A percentile compares a stretch with the other conserved stretches of the same genome.
phyloP scores from a whole-genome alignment of 2,113 vertebrate species.

The Hemichromis elongatus region DNA sequence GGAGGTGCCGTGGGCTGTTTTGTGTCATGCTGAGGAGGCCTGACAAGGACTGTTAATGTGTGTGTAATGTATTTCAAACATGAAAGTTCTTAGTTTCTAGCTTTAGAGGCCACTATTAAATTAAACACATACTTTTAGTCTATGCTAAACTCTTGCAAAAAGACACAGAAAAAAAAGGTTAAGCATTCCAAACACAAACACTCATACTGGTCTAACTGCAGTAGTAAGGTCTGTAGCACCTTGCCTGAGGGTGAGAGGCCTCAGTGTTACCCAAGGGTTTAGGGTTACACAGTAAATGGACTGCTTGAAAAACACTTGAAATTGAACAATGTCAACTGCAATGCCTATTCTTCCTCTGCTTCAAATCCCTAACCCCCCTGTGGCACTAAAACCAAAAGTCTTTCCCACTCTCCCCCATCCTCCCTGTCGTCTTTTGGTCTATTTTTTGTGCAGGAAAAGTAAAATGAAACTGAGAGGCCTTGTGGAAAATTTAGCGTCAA shows the following conservation, averaged over 20 bases:
- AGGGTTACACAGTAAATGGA: constrained; percentile 60
- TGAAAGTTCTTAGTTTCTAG: neutral
- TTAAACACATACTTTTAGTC: neutral
- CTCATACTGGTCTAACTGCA: neutral
- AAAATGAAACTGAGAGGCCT: neutral
- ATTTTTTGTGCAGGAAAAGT: neutral
- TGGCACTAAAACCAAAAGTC: constrained; percentile 2
- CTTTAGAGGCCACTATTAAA: neutral
- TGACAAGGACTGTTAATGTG: neutral
- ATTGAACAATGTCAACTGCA: constrained; percentile 59
- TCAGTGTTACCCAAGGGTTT: constrained; percentile 40
- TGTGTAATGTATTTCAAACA: neutral
- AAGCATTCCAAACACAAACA: neutral
- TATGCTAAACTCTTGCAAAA: neutral
- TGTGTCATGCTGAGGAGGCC: neutral
- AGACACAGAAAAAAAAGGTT: neutral
- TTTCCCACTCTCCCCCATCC: neutral
- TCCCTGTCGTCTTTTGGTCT: neutral
- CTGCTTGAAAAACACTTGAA: constrained; percentile 60
- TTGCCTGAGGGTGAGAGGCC: constrained; percentile 29
- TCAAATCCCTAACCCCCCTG: neutral
- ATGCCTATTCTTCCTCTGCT: constrained; percentile 14
- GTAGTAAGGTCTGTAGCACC: constrained; percentile 36
- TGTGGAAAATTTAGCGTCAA: constrained; percentile 5
- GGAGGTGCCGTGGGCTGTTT: neutral